Percentiles rank a stretch among this genome's conserved stretches.
Conservation (phyloP, 2,888 invertebrate species). For the Tolmerus cingulatus region DNA sequence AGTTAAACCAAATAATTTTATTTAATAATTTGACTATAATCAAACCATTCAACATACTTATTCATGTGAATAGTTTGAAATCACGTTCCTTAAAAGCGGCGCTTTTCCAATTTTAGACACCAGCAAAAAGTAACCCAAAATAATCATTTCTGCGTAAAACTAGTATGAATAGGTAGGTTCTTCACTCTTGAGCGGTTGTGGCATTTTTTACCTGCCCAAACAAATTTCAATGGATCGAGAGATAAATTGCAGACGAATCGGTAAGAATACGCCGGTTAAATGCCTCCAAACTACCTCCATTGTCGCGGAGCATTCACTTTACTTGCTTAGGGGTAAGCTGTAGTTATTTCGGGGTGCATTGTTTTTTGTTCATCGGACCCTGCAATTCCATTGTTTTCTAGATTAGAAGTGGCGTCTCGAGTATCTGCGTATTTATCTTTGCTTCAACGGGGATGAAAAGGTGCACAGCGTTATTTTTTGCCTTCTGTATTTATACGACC, state of each 20-base stretch:
- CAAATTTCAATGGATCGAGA: neutral
- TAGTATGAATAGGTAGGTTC: neutral
- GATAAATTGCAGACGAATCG: constrained; percentile 3
- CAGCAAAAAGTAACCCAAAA: neutral
- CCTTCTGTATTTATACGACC: neutral
- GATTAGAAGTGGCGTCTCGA: neutral
- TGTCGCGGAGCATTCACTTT: constrained; percentile 35
- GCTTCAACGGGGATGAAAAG: neutral
- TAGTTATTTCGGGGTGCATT: neutral
- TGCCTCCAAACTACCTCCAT: constrained; percentile 8
- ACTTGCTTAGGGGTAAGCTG: neutral
- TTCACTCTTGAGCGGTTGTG: neutral
- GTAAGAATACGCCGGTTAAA: neutral
- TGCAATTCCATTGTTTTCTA: constrained; percentile 20
- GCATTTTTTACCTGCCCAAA: constrained; percentile 17
- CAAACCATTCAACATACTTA: too few species aligned
- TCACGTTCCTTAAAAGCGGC: neutral
- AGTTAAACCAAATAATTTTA: too few species aligned
- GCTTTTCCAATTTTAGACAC: neutral
- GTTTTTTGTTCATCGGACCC: constrained; percentile 35
- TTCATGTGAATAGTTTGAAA: neutral
- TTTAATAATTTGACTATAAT: too few species aligned
- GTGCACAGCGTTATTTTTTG: neutral
- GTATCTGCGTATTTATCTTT: neutral
- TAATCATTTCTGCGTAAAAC: neutral